phyloP scores from a whole-genome alignment of 2,888 invertebrate species.

The Euspilapteryx auroguttella region DNA sequence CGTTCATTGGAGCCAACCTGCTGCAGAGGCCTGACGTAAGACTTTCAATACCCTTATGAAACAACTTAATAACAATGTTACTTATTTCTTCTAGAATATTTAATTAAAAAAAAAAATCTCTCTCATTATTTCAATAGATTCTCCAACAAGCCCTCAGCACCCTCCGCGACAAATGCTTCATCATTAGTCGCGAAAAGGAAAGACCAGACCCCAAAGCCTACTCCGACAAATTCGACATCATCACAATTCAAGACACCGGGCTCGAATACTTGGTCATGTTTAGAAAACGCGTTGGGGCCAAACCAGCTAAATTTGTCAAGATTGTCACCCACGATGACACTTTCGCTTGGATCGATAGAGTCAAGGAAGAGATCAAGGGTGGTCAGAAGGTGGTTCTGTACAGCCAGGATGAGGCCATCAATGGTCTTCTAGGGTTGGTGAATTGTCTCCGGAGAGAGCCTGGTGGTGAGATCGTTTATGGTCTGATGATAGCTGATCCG shows the following conservation, averaged over 20 bases:
- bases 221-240: constrained; percentile 44
- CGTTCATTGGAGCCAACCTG: constrained; percentile 56
- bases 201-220: constrained; percentile 40
- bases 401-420: constrained; percentile 66
- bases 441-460: constrained; percentile 85
- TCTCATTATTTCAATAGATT: constrained; percentile 17
- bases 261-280: constrained; percentile 56
- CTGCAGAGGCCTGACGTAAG: constrained; percentile 48
- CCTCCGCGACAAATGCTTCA: constrained; percentile 61
- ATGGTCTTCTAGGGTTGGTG: constrained; percentile 85
- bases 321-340: constrained; percentile 30
- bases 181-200: constrained; percentile 62
- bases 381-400: constrained; percentile 65
- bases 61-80: no score
- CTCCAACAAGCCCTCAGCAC: constrained; percentile 43
- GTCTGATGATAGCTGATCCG: constrained; percentile 65
- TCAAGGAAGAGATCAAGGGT: constrained; percentile 37
- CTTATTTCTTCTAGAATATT: no score
- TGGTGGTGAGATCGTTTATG: constrained; percentile 66
- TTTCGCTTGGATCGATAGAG: constrained; percentile 56
- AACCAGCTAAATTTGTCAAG: constrained; percentile 46
- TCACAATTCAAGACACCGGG: constrained; percentile 46
- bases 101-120: no score
- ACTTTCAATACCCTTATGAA: no score
- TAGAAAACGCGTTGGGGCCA: constrained; percentile 41